phyloP scores from a whole-genome alignment of 2,797 vertebrate species.

The Tauraco hartlaubi region DNA sequence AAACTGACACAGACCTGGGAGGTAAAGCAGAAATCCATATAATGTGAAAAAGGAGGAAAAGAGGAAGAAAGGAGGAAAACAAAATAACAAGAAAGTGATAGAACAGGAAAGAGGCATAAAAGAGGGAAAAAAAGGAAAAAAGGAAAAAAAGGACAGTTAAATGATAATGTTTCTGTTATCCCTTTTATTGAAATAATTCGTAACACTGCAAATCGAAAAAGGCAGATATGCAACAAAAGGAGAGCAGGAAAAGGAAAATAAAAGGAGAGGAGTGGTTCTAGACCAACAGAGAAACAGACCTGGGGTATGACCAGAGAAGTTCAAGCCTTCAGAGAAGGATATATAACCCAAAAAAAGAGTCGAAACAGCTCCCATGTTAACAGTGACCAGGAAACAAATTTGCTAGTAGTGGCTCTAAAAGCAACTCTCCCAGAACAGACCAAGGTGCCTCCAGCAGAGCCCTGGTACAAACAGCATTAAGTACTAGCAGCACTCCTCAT shows the following conservation, averaged over 20 bases:
- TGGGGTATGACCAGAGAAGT: neutral
- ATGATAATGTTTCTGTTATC: neutral
- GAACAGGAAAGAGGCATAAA: neutral
- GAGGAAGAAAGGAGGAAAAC: neutral
- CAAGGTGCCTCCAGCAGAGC: neutral
- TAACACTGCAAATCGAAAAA: neutral
- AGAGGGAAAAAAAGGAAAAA: neutral
- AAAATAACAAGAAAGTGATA: neutral
- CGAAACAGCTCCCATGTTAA: neutral
- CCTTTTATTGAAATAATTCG: neutral
- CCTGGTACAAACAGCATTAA: neutral
- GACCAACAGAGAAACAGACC: neutral
- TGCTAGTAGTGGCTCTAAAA: neutral
- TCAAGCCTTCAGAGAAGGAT: neutral
- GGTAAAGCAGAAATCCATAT: neutral
- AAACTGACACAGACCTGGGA: neutral
- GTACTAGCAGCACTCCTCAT: neutral
- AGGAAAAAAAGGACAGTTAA: neutral
- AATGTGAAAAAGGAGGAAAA: neutral
- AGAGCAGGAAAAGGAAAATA: neutral
- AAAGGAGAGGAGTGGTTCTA: neutral
- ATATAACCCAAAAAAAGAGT: neutral
- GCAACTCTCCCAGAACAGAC: neutral
- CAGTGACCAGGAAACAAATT: neutral
- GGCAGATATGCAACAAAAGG: neutral